Evolutionary conservation across 2,113 vertebrate genomes (phyloP), one percentile per base, ranked within the genome.

Genomic region (Neolamprologus fasciatus): DNA sequence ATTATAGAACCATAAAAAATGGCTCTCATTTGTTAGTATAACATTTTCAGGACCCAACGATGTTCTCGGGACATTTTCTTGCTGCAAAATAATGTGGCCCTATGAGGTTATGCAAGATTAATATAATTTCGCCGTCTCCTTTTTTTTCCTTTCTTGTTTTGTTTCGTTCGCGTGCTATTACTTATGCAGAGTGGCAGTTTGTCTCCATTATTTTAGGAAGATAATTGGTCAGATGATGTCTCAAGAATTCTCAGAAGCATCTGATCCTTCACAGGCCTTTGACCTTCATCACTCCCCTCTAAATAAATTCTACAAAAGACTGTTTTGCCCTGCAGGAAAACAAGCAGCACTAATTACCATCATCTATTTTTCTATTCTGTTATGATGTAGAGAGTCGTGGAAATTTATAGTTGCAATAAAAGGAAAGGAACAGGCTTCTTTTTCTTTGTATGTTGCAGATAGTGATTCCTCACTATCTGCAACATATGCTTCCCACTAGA

Each of bases 1-100:
- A 95, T 96, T 96, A 96, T 51, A 10, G 89, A 91, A 82, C 87
- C 86, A 81, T 93, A 85, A 95, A 90, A 92, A 89, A 94, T 88
- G 66, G 61, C 90, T 92, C 90, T 94, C 89, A 91, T 94, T 94
- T 95, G 89, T 91, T 94, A 94, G 94, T 93, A 89, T 92, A 92
- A 91, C 85, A 90, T 93, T 95, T 89, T 86, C 50, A 76, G 86
- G 88, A 89, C 79, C 83, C 86, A 63, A 87, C 47, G 19, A 91
- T 85, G 35, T 23, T 89, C 85, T 86, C 31, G 58, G 86, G 92
- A 88, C 90, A 91, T 81, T 57, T 88, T 84, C 92, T 93, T 84
- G 81, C 80, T 89, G 80, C 89, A 91, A 81, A 87, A 89, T 90
- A 93, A 92, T 83, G 78, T 91, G 89, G 66, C 86, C 91, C 79